Percentiles rank a stretch among this genome's conserved stretches.
phyloP scores from a whole-genome alignment of 2,113 vertebrate genomes.

The Triplophysa tibetana region DNA sequence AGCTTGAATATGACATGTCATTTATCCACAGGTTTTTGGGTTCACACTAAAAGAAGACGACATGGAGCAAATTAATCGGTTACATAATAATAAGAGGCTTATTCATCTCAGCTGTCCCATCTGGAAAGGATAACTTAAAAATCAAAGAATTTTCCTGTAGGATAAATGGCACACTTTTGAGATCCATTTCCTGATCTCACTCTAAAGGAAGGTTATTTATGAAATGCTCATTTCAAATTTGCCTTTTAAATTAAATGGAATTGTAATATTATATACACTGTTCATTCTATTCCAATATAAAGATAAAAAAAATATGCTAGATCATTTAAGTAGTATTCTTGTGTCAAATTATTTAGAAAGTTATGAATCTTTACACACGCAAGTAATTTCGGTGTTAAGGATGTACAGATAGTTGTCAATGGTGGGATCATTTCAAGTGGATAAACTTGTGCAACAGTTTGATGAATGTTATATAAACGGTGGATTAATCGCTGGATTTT shows the following conservation, averaged over 20 bases:
- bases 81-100: constrained; percentile 49
- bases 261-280: too few relatives aligned
- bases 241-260: constrained; percentile 1
- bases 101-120: constrained; percentile 55
- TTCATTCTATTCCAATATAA: too few relatives aligned
- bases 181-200: neutral
- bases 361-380: too few relatives aligned
- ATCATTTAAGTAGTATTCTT: too few relatives aligned
- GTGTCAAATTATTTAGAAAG: too few relatives aligned
- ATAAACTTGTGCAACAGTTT: too few relatives aligned
- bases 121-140: constrained; percentile 52
- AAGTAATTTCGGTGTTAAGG: too few relatives aligned
- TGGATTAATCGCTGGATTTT: too few relatives aligned
- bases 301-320: too few relatives aligned
- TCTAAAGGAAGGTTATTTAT: neutral
- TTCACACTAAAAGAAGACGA: constrained; percentile 53
- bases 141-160: neutral
- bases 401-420: too few relatives aligned
- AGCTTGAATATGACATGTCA: neutral
- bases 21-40: constrained; percentile 51
- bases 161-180: neutral
- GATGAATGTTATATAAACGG: too few relatives aligned
- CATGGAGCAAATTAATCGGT: constrained; percentile 30
- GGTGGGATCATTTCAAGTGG: too few relatives aligned
- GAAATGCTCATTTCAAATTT: neutral